Evolutionary conservation across 2,888 invertebrate species (phyloP).

Genomic region (Cacoxenus indagator): DNA sequence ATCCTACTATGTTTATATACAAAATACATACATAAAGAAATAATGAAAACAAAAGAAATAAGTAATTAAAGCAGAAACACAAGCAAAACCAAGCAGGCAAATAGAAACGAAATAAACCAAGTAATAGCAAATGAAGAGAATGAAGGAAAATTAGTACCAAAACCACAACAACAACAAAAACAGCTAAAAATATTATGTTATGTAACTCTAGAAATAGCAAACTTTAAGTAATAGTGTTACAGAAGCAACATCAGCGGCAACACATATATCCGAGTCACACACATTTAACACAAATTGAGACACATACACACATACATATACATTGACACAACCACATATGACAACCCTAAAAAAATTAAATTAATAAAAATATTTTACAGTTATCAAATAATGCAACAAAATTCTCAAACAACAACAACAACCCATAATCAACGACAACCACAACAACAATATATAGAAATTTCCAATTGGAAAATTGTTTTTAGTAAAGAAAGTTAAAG

Average conservation of each 20-base stretch:
- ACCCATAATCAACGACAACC: neutral
- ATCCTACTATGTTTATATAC: slow-evolving; percentile 17
- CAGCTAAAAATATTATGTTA: neutral
- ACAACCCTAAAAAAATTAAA: slow-evolving; percentile 1
- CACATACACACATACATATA: slow-evolving; percentile 19
- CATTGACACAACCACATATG: neutral
- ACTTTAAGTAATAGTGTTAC: neutral
- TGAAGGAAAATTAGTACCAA: neutral
- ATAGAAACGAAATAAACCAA: neutral
- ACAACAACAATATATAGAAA: slow-evolving; percentile 31
- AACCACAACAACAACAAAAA: neutral
- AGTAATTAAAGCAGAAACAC: neutral
- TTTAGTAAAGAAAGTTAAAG: slow-evolving; percentile 21
- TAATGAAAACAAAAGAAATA: neutral
- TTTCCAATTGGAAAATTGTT: slow-evolving; percentile 37
- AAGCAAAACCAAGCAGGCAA: neutral
- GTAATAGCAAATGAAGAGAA: neutral
- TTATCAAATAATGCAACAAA: neutral
- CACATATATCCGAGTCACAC: slow-evolving; percentile 19
- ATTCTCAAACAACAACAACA: neutral
- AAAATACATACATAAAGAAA: slow-evolving; percentile 1
- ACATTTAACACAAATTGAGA: slow-evolving; percentile 21
- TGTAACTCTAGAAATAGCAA: neutral
- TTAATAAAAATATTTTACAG: slow-evolving; percentile 22
- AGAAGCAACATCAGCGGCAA: slow-evolving; percentile 5